Percentiles rank a stretch among this genome's conserved stretches.
Evolutionary conservation across 1,140 invertebrate species (phyloP).

Genomic region (Drosophila nasuta): DNA sequence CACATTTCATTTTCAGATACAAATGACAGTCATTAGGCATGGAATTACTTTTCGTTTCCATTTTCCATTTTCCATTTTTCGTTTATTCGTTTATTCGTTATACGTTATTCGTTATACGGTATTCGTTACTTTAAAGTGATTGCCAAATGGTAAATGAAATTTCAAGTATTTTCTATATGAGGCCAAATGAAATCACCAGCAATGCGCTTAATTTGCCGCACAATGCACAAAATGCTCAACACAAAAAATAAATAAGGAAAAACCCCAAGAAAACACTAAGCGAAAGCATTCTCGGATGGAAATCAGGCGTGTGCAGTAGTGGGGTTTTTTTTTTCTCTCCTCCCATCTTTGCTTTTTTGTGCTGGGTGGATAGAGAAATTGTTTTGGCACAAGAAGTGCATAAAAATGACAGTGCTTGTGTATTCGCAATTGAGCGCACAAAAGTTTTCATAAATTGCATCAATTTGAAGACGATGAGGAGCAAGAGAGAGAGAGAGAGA

Average conservation of each 20-base stretch:
- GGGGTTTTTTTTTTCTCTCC: neutral
- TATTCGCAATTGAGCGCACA: conserved; percentile 81
- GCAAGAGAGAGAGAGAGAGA: neutral
- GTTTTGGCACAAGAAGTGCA: conserved; percentile 77
- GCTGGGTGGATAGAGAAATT: conserved; percentile 54
- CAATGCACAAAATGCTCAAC: conserved; percentile 62
- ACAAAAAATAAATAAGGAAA: conserved; percentile 19
- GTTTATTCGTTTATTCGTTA: conserved; percentile 60
- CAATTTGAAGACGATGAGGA: conserved; percentile 64
- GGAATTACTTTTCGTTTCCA: conserved; percentile 67
- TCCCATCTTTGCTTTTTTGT: too few species aligned
- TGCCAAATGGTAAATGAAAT: conserved; percentile 62
- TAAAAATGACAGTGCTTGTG: conserved; percentile 78
- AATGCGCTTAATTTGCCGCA: conserved; percentile 80
- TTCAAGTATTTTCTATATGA: conserved; percentile 64
- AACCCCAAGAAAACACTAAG: conserved; percentile 23
- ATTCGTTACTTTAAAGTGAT: conserved; percentile 60
- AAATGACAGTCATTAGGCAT: conserved; percentile 75
- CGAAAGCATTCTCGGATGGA: conserved; percentile 32
- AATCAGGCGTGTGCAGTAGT: conserved; percentile 48
- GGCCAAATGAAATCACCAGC: conserved; percentile 69
- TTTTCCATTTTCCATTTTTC: conserved; percentile 38
- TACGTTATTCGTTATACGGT: conserved; percentile 54
- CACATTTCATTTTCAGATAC: conserved; percentile 70
- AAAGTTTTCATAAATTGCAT: conserved; percentile 82